Evolutionary conservation across 2,888 invertebrate genomes (phyloP).

Genomic region (Erannis defoliaria): DNA sequence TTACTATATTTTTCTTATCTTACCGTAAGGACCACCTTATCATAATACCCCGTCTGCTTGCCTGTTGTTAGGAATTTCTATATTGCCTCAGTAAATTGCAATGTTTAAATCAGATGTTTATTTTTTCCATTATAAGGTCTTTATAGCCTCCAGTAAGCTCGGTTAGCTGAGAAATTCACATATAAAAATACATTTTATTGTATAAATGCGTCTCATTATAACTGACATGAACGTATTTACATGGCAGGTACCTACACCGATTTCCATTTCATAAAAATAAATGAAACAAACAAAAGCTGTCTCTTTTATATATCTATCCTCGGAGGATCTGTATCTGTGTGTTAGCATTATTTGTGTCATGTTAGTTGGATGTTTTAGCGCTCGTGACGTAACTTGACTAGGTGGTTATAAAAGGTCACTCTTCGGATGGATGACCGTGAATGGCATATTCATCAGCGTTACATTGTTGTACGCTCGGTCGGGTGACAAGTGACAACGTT

Average conservation of each 20-base stretch:
- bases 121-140: not conserved
- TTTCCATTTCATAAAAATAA: slow-evolving; percentile 23
- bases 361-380: not conserved
- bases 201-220: slow-evolving; percentile 24
- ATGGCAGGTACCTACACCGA: slow-evolving; percentile 16
- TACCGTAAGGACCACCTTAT: too few species aligned
- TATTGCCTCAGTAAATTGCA: not conserved
- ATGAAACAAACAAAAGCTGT: slow-evolving; percentile 6
- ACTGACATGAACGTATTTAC: slow-evolving; percentile 20
- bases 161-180: not conserved
- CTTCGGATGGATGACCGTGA: too few species aligned
- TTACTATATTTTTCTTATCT: too few species aligned
- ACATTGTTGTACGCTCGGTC: too few species aligned
- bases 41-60: too few species aligned
- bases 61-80: too few species aligned
- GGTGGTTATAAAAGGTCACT: too few species aligned
- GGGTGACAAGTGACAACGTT: too few species aligned
- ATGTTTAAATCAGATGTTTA: not conserved
- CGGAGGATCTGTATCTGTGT: not conserved
- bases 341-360: not conserved
- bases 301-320: not conserved
- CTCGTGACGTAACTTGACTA: too few species aligned
- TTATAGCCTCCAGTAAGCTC: not conserved
- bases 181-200: slow-evolving; percentile 1
- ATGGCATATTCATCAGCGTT: not conserved